phyloP scores from a whole-genome alignment of 2,888 invertebrate species.

The Aphodius granarius region DNA sequence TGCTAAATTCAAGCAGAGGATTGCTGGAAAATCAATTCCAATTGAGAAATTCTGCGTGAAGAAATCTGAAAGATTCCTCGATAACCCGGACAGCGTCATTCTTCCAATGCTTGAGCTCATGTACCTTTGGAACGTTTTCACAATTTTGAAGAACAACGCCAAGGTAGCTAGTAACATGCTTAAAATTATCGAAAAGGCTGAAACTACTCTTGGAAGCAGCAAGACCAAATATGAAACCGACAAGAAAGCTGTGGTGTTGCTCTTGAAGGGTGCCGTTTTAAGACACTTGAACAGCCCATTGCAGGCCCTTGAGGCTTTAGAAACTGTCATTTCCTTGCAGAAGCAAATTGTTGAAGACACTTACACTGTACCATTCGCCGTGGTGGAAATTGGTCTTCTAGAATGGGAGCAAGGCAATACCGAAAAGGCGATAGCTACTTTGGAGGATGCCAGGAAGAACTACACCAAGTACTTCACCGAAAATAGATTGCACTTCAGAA shows the following conservation, averaged over 20 bases:
- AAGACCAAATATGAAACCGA: conserved; percentile 63
- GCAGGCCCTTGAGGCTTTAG: conserved; percentile 76
- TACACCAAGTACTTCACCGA: conserved; percentile 87
- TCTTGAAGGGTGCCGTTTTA: conserved; percentile 83
- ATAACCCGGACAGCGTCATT: conserved; percentile 71
- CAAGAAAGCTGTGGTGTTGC: conserved; percentile 72
- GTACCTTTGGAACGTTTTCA: conserved; percentile 92
- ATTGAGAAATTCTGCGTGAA: conserved; percentile 96
- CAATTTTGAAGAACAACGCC: conserved; percentile 73
- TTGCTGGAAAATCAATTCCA: conserved; percentile 95
- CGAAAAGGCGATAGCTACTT: conserved; percentile 67
- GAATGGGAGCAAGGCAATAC: conserved; percentile 70
- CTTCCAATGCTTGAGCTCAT: conserved; percentile 87
- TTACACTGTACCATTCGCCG: conserved; percentile 83
- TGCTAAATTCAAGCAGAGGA: conserved; percentile 80
- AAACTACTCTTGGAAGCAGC: conserved; percentile 43
- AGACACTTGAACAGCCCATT: conserved; percentile 75
- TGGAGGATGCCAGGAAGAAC: conserved; percentile 87
- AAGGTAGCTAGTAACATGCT: conserved; percentile 63
- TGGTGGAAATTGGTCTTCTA: conserved; percentile 84
- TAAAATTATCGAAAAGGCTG: conserved; percentile 63
- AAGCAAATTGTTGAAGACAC: conserved; percentile 78
- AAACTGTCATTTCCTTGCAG: conserved; percentile 64
- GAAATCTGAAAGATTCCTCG: conserved; percentile 77
- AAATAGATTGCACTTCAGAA: conserved; percentile 85